phyloP scores from a whole-genome alignment of 2,113 vertebrate genomes.

The Baryphthengus martii region DNA sequence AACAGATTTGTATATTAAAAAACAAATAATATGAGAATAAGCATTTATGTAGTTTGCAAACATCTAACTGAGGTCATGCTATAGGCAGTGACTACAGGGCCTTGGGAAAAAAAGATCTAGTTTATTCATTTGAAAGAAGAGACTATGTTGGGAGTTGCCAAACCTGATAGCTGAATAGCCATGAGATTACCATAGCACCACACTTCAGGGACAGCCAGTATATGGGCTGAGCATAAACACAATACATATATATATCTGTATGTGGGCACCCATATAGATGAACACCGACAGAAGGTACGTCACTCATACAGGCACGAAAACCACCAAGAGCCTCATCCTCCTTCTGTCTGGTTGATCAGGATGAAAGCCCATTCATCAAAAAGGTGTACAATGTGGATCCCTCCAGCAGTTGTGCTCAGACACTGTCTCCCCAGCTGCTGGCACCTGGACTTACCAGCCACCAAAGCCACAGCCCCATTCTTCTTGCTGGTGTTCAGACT shows the following conservation, averaged over 20 bases:
- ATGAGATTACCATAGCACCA: not conserved
- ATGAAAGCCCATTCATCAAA: not conserved
- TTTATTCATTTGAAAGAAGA: not conserved
- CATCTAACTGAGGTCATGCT: not conserved
- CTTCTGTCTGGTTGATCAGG: not conserved
- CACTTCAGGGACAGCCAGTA: not conserved
- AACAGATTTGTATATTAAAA: not conserved
- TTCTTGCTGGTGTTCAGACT: not conserved
- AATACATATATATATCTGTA: too few relatives aligned
- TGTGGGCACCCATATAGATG: not conserved
- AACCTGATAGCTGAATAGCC: not conserved
- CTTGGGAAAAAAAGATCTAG: not conserved
- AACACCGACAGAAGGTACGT: not conserved
- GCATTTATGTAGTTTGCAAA: not conserved
- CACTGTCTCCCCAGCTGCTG: not conserved
- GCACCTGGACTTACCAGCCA: too few relatives aligned
- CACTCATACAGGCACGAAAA: not conserved
- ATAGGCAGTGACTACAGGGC: not conserved
- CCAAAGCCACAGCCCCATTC: not conserved
- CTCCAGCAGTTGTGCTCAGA: not conserved
- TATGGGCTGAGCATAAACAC: not conserved
- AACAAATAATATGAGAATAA: not conserved
- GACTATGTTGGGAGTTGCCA: not conserved
- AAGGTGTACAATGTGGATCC: not conserved
- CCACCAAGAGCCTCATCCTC: not conserved